phyloP scores from a whole-genome alignment of 2,888 invertebrate genomes.

The Rutpela maculata region DNA sequence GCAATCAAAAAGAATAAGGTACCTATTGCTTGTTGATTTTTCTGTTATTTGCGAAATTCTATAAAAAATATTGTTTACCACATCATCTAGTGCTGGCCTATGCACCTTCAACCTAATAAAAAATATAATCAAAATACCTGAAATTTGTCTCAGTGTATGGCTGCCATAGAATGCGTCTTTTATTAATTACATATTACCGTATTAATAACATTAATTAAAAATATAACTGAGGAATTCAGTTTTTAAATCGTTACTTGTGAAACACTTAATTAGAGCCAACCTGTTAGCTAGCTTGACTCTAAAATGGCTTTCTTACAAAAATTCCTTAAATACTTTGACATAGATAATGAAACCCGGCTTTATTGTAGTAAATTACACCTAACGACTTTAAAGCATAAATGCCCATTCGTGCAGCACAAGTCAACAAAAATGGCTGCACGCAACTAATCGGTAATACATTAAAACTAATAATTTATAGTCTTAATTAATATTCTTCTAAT shows the following conservation, averaged over 20 bases:
- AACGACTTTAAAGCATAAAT: conserved; percentile 34
- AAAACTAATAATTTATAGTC: conserved; percentile 30
- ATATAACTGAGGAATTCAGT: not conserved
- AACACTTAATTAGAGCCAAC: conserved; percentile 22
- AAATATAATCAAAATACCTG: too few species aligned
- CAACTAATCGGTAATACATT: conserved; percentile 36
- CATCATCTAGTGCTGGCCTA: too few species aligned
- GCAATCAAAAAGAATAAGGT: too few species aligned
- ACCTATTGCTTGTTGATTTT: too few species aligned
- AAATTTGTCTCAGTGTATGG: too few species aligned
- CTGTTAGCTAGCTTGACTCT: conserved; percentile 5
- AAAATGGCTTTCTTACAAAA: conserved; percentile 29
- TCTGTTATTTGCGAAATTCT: too few species aligned
- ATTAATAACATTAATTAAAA: not conserved
- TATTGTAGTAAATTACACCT: conserved; percentile 34
- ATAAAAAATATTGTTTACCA: too few species aligned
- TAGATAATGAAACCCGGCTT: conserved; percentile 34
- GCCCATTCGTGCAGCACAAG: conserved; percentile 38
- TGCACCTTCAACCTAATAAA: too few species aligned
- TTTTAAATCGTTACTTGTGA: not conserved
- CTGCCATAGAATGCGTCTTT: not conserved
- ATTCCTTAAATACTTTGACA: conserved; percentile 38
- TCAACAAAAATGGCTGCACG: conserved; percentile 35
- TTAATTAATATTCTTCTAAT: conserved; percentile 36
- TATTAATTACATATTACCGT: not conserved